Conservation (phyloP, 2,888 invertebrate genomes). For the Amblyjoppa proteus region DNA sequence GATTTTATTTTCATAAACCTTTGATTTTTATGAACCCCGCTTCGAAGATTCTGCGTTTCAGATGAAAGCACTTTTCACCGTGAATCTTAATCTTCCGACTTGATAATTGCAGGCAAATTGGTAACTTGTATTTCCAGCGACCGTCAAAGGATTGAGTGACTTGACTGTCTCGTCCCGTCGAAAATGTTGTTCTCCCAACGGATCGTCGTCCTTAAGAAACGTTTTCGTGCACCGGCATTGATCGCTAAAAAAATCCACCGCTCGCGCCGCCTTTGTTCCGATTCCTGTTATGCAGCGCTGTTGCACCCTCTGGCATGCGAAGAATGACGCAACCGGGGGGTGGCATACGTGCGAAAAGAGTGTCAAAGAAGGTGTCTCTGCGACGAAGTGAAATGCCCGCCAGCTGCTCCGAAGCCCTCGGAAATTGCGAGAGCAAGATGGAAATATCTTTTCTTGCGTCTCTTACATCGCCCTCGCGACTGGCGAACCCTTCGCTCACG, state of each 20-base stretch:
- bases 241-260: not conserved
- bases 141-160: not conserved
- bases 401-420: conserved; percentile 51
- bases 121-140: not conserved
- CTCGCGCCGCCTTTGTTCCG: conserved; percentile 9
- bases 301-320: conserved; percentile 20
- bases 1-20: not conserved
- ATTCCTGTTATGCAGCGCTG: conserved; percentile 7
- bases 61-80: not conserved
- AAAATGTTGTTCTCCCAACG: not conserved
- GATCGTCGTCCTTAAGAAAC: not conserved
- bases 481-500: conserved; percentile 44
- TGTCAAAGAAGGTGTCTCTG: conserved; percentile 31
- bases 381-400: conserved; percentile 42
- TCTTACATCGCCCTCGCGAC: conserved; percentile 54
- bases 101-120: not conserved
- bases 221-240: not conserved
- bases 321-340: conserved; percentile 28
- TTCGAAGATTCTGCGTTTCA: not conserved
- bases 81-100: not conserved
- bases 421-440: conserved; percentile 32
- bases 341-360: conserved; percentile 19
- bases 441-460: conserved; percentile 30
- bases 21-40: no score
- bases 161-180: not conserved